phyloP scores from a whole-genome alignment of 2,888 invertebrate genomes.

The Melanophora roralis region DNA sequence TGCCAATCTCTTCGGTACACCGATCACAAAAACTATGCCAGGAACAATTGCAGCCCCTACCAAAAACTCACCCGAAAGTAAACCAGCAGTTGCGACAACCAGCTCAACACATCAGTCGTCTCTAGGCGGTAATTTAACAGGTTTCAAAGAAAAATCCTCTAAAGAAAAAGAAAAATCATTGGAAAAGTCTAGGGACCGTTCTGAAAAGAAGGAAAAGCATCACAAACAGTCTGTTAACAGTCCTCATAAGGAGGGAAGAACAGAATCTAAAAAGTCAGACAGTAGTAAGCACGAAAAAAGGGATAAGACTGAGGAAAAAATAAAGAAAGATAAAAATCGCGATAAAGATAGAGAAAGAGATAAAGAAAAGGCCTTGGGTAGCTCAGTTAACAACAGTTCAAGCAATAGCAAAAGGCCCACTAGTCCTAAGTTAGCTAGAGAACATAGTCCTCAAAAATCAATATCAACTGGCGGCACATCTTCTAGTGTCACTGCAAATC shows the following conservation, averaged over 20 bases:
- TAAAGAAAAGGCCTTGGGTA: constrained; percentile 61
- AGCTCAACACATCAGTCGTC: background rate
- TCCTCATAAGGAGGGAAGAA: constrained; percentile 79
- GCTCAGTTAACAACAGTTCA: constrained; percentile 1
- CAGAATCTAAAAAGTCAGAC: constrained; percentile 75
- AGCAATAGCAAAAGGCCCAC: constrained; percentile 26
- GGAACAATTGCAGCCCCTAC: constrained; percentile 22
- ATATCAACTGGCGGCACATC: constrained; percentile 36
- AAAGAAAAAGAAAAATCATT: constrained; percentile 73
- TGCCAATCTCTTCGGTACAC: constrained; percentile 88
- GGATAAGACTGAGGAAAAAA: constrained; percentile 75
- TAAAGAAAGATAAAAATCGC: constrained; percentile 78
- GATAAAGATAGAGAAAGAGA: constrained; percentile 79
- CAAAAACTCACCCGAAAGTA: constrained; percentile 55
- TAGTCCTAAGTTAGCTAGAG: constrained; percentile 42
- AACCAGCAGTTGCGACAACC: background rate
- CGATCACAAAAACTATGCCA: constrained; percentile 83
- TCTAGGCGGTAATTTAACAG: background rate
- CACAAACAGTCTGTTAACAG: constrained; percentile 77
- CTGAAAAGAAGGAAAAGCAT: constrained; percentile 79
- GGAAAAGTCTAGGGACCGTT: constrained; percentile 77
- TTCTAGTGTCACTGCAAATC: background rate
- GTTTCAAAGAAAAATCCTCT: constrained; percentile 68
- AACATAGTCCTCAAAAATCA: constrained; percentile 63
- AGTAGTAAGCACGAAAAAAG: constrained; percentile 77